Base-by-base conservation (phyloP, 2,113 vertebrate genomes). In the Aptenodytes patagonicus region DNA sequence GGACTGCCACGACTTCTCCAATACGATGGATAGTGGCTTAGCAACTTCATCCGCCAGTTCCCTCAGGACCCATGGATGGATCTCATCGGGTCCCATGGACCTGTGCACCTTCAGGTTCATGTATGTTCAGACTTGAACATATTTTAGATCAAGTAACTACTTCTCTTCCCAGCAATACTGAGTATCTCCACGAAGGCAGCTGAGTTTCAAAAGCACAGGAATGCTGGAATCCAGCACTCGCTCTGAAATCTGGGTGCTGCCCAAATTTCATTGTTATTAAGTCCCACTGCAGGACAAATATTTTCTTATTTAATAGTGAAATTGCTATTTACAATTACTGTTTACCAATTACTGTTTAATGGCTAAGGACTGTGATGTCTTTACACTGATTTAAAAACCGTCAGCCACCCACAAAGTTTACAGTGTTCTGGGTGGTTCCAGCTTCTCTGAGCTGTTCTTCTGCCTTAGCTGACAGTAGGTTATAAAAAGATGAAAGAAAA, bases 341-440 rank as follows among this genome's bases (percentile, higher is more conserved):
- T 42, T 31, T 51, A 61, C 71, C 90, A 44, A 61, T 55, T 55
- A 21, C 31, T 44, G 9, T 44, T 54, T 34, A 76, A 86, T 3
- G 58, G 55, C 83, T 47, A 8, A 62, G 55, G 44, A 5, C 49
- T 55, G 58, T 66, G 88, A 9, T 60, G 8, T 25, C 84, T 71
- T 54, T 16, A 31, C 26, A 17, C 7, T 2, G 31, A 71, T 76
- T 79, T 55, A n/a, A 83, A 64, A 78, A 9, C 20, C 24, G 3
- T 31, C 80, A 89, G 66, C 93, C 95, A 88, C 94, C 90, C 94
- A 94, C 86, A 19, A 58, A 86, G 94, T 36, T 60, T 4, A 62
- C 40, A 60, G 64, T 7, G 3, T 22, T 70, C 65, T 57, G 71
- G 68, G 88, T 62, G 80, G 72, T 34, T 92, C 44, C 60, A 31